Evolutionary conservation across 2,113 vertebrate genomes (phyloP), one percentile per base, ranked within the genome.

Genomic region (Capra hircus): DNA sequence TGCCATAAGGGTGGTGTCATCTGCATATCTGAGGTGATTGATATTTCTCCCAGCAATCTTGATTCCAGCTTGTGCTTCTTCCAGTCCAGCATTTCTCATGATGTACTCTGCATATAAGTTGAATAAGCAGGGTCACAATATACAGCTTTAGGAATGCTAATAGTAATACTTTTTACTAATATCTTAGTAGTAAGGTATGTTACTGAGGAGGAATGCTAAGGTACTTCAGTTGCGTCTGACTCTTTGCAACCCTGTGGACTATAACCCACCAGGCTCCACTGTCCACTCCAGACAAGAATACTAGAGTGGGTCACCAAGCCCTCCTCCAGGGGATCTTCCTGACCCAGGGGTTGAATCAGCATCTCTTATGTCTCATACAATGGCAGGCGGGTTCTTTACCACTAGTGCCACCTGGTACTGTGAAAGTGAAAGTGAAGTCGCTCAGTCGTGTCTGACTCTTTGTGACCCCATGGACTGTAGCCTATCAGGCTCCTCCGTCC

Each of bases 141-240:
- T 60, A 30, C 12, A 30, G 12, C 59, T 52, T 87, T 87, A 71
- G 64, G 59, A 82, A 87, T 45, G 6, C 33, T 67, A 94, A 36
- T 85, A 55, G 9, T 85, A 60, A 10, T 64, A 74, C 11, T 89
- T 90, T 90, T 30, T 53, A 36, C 16, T 36, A 36, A 5, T 6
- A 12, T 36, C 67, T 71, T 71, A 71, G 25, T 36, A n/a, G 17
- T 87, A 78, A n/a, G 6, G 6, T 92, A 10, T 55, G 67, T 71
- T 55, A 59, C 52, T 82, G 4, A 71, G 67, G 67, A 36, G 19
- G n/a, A 71, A 19, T 6, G 19, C n/a, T 71, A 71, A 40, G 67
- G 1, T 23, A 9, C 5, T 71, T 71, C 67, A 36, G 2, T 40
- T 2, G 0, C 23, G 4, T 71, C 64, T 1, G 17, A 36, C n/a